Evolutionary conservation across 2,888 invertebrate genomes (phyloP), one percentile per base, ranked within the genome.

Genomic region (Cheilosia soror): DNA sequence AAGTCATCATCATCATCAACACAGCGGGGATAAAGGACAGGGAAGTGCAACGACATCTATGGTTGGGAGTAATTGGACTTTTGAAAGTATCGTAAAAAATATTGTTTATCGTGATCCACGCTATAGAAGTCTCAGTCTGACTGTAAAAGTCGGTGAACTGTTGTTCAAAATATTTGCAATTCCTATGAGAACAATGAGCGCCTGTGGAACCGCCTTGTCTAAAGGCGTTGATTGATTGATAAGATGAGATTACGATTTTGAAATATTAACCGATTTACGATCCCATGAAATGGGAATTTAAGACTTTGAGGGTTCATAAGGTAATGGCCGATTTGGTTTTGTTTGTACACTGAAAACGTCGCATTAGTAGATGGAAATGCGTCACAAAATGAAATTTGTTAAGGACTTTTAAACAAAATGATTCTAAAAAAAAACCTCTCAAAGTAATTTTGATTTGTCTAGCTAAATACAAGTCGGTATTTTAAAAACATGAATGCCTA

Each of bases 61-160:
- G 42, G 6, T 5, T 44, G 2, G 25, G n/a, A 29, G 44, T 62
- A 62, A 44, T 47, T 44, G 42, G 29, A 29, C 27, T 44, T 29
- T 62, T 49, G 3, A 20, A 20, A 11, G 49, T 47, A 25, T 49
- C 25, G 49, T 49, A 51, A 51, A 51, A 51, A 37, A 37, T 37
- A 4, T 51, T 51, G 25, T 51, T 49, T 49, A 49, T 49, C 20
- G 11, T 25, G 20, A 25, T 9, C 25, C 20, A 25, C 9, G 20
- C 25, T 25, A 49, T 2, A 11, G 37, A 9, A 37, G 11, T 4
- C 37, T 37, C 11, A 4, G 25, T 25, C 6, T 11, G 49, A 49
- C 49, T 49, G 49, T 9, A 11, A 49, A 25, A 49, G 49, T 49
- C 49, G 25, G 11, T 49, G 49, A 49, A 49, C 49, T 49, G 49